Conservation (phyloP, 2,888 invertebrate genomes). For the Didymodactylos carnosus region DNA sequence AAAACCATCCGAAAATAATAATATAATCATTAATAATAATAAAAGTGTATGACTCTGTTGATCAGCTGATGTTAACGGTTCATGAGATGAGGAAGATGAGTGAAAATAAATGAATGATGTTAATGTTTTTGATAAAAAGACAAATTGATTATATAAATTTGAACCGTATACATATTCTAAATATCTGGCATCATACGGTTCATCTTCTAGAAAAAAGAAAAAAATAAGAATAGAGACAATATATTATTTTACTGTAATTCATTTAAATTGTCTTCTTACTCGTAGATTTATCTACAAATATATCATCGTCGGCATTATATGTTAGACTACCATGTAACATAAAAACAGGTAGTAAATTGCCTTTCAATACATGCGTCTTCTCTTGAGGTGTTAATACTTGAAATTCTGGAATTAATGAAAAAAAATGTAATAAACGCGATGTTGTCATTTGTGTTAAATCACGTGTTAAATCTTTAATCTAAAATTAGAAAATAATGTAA, state of each 20-base stretch:
- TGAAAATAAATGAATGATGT: not conserved
- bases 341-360: not conserved
- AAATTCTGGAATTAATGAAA: not conserved
- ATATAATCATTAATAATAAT: not conserved
- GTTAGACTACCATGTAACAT: not conserved
- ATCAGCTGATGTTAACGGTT: no score
- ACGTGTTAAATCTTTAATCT: not conserved
- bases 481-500: no score
- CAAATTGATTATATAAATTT: not conserved
- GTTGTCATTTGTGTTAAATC: not conserved
- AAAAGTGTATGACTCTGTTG: not conserved
- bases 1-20: not conserved
- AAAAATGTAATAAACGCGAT: not conserved
- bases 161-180: not conserved
- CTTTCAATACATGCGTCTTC: not conserved
- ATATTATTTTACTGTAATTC: not conserved
- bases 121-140: not conserved
- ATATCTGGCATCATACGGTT: not conserved
- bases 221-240: not conserved
- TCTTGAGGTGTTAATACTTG: not conserved
- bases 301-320: not conserved
- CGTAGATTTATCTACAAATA: not conserved
- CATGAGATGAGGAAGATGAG: not conserved
- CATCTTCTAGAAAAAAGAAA: not conserved
- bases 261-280: not conserved